phyloP scores from a whole-genome alignment of 2,113 vertebrate genomes.

The Tragelaphus strepsiceros region DNA sequence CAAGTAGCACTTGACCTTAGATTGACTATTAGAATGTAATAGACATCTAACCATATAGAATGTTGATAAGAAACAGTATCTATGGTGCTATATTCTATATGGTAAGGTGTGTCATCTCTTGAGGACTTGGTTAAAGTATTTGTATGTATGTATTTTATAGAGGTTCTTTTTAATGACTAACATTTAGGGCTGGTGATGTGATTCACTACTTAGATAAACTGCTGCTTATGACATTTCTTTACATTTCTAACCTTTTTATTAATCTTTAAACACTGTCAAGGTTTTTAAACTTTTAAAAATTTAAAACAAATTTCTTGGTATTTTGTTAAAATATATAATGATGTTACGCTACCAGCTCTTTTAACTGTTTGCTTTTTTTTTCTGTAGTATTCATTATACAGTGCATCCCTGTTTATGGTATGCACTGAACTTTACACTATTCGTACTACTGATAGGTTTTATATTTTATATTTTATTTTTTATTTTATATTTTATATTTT shows the following conservation, averaged over 20 bases:
- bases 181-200: conserved; percentile 42
- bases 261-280: conserved; percentile 72
- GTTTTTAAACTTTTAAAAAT: conserved; percentile 55
- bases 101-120: conserved; percentile 12
- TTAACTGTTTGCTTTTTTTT: not conserved
- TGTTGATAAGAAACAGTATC: not conserved
- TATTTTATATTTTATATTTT: conserved; percentile 39
- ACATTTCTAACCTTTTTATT: conserved; percentile 67
- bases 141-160: conserved; percentile 30
- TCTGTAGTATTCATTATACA: not conserved
- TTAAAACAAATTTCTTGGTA: not conserved
- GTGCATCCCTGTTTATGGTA: not conserved
- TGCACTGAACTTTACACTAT: not conserved
- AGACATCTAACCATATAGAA: not conserved
- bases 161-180: conserved; percentile 53
- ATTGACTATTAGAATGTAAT: not conserved
- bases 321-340: conserved; percentile 36
- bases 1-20: not conserved
- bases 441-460: not conserved
- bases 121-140: conserved; percentile 10
- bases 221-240: conserved; percentile 78
- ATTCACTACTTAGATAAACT: conserved; percentile 70
- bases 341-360: not conserved
- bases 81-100: not conserved
- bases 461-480: too few species aligned